Percentiles rank a stretch among this genome's conserved stretches.
Conservation (phyloP, 2,797 vertebrate genomes). For the Cyprinella venusta region DNA sequence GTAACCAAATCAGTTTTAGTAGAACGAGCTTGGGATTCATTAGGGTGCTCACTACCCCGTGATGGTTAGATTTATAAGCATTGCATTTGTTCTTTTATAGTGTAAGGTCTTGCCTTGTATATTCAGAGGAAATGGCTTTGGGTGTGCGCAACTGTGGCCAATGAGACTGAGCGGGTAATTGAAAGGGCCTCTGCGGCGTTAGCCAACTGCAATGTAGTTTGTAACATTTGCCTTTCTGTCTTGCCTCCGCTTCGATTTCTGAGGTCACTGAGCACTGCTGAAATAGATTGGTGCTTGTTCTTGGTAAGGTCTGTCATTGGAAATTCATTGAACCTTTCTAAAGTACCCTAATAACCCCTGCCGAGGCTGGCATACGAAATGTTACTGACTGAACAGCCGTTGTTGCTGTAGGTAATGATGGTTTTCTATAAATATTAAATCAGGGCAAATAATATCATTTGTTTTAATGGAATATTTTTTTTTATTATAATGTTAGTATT, state of each 20-base stretch:
- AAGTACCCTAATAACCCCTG: slow-evolving; percentile 43
- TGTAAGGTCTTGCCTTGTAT: slow-evolving; percentile 12
- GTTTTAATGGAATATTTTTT: slow-evolving; percentile 2
- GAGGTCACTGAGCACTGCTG: slow-evolving; percentile 49
- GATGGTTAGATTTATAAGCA: slow-evolving; percentile 56
- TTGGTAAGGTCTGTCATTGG: slow-evolving; percentile 52
- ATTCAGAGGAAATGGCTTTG: slow-evolving; percentile 44
- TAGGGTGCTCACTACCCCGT: slow-evolving; percentile 11
- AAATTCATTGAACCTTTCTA: slow-evolving; percentile 44
- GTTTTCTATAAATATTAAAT: slow-evolving; percentile 25
- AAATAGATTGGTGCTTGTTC: slow-evolving; percentile 53
- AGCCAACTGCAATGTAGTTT: slow-evolving; percentile 51
- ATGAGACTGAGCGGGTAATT: slow-evolving; percentile 17
- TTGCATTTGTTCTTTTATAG: slow-evolving; percentile 46
- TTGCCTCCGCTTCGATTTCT: slow-evolving; percentile 34
- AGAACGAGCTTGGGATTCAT: slow-evolving; percentile 51
- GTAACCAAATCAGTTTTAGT: slow-evolving; percentile 59
- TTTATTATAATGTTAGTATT: neutral
- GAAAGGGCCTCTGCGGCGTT: slow-evolving; percentile 11
- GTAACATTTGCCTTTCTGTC: slow-evolving; percentile 30
- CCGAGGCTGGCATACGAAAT: neutral
- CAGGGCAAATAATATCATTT: neutral
- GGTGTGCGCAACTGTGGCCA: slow-evolving; percentile 26
- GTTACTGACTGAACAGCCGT: slow-evolving; percentile 6
- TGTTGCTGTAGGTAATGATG: neutral